Percentiles rank a stretch among this genome's conserved stretches.
Conservation (phyloP, 2,797 vertebrate genomes). For the Periparus ater region DNA sequence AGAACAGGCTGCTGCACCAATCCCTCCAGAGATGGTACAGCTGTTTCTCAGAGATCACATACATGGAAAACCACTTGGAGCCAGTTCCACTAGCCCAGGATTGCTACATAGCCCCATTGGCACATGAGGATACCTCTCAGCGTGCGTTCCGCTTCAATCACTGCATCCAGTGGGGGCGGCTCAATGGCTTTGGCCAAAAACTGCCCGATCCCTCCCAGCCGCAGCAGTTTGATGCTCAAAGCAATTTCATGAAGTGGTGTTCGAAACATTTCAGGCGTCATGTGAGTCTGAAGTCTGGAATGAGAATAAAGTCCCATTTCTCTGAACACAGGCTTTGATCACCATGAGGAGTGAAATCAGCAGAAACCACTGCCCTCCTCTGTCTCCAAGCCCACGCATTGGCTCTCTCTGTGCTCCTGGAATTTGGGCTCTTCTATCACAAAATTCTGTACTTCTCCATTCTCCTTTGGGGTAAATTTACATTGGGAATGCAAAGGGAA, state of each 20-base stretch:
- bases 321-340: background rate
- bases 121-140: conserved; percentile 80
- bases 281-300: conserved; percentile 89
- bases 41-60: rapidly evolving
- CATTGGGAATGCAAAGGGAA: background rate
- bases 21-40: background rate
- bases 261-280: conserved; percentile 95
- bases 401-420: background rate
- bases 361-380: background rate
- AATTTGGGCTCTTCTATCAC: background rate
- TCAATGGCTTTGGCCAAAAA: conserved; percentile 96
- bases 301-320: background rate
- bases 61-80: background rate
- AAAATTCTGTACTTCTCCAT: background rate
- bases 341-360: background rate
- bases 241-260: conserved; percentile 93
- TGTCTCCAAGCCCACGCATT: background rate
- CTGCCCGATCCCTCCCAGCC: conserved; percentile 90
- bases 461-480: background rate
- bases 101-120: rapidly evolving
- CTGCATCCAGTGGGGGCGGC: conserved; percentile 92
- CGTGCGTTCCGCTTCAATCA: conserved; percentile 94
- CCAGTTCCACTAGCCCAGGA: background rate
- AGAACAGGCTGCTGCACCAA: background rate
- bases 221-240: conserved; percentile 92